Base-by-base conservation (phyloP, 2,888 invertebrate genomes). In the Dione juno region DNA sequence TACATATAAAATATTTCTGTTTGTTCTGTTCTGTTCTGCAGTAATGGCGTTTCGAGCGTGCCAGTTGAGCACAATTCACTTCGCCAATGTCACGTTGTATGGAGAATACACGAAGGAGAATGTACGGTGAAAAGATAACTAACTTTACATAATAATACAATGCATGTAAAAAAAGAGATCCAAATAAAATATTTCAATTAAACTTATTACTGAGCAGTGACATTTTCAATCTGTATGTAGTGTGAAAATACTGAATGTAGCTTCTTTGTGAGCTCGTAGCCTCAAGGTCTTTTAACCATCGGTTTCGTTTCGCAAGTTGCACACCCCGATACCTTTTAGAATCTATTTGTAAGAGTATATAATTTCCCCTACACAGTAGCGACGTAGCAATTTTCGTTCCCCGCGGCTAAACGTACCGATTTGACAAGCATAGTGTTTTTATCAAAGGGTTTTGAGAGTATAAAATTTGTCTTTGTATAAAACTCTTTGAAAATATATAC, bases 311-410 rank as follows among this genome's bases (percentile, higher is more conserved):
- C 89, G 89, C 87, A 85, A 87, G 81, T 79, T 80, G 84, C 77
- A 77, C 78, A 77, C 84, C 82, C 84, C 79, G 79, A 82, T 82
- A 79, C 84, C 83, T 86, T 88, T 88, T 84, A 86, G 85, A 85
- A 89, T 89, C 88, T 88, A 91, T 91, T 91, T 90, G 89, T 89
- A 81, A 84, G 88, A 88, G 87, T 88, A 87, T 85, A 88, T 90
- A 89, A 90, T 89, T 83, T 83, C 84, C 86, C 86, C 85, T 81
- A 79, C 82, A 83, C 82, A 83, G 81, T 79, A 83, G 80, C 81
- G 80, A 79, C 79, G 82, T 74, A 81, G 85, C 84, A 82, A 86
- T 89, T 89, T 88, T 88, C 84, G 82, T 84, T 79, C 84, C 85
- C 86, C 78, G 78, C 78, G 85, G 84, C 82, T 77, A 81, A 78